These are phyloP conservation scores for Mirza zaza DNA, from an alignment of 2,113 vertebrate genomes.

Conservation along the genomic window DNA sequence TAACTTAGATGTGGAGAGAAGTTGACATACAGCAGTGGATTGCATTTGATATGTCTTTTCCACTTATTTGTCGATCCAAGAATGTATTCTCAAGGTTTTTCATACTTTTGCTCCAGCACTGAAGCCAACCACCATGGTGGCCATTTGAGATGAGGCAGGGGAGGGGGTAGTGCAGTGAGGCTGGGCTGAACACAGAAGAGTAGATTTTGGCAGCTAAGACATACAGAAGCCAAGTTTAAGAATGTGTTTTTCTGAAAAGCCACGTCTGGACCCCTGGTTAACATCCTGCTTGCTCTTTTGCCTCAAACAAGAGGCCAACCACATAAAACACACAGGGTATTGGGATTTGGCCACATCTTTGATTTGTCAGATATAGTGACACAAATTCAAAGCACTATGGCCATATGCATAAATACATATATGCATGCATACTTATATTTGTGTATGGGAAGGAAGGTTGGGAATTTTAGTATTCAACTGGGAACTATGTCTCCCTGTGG, in stretches of 20 bases:
- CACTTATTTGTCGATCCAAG: conserved; percentile 71
- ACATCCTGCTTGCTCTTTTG: conserved; percentile 80
- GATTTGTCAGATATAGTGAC: conserved; percentile 73
- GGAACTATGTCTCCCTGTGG: conserved; percentile 60
- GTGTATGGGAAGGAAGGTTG: neutral
- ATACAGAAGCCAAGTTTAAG: conserved; percentile 73
- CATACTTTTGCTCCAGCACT: conserved; percentile 47
- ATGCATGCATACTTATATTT: neutral
- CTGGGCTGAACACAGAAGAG: neutral
- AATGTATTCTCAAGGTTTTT: conserved; percentile 74
- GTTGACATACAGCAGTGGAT: conserved; percentile 50
- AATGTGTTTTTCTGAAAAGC: conserved; percentile 78
- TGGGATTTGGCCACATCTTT: conserved; percentile 7
- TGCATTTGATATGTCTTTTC: conserved; percentile 69
- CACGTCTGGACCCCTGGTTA: conserved; percentile 80
- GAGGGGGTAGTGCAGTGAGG: neutral
- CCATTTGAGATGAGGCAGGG: conserved; percentile 55
- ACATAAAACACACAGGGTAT: conserved; percentile 64
- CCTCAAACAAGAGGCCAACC: conserved; percentile 72
- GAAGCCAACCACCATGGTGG: conserved; percentile 73
- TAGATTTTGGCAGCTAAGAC: conserved; percentile 75
- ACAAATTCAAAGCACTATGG: conserved; percentile 76
- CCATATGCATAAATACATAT: neutral
- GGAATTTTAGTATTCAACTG: conserved; percentile 71
- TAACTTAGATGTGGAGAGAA: conserved; percentile 63